Percentiles rank a stretch among this genome's conserved stretches.
Evolutionary conservation across 2,797 vertebrate species (phyloP).

Genomic region (Anguilla megastoma): DNA sequence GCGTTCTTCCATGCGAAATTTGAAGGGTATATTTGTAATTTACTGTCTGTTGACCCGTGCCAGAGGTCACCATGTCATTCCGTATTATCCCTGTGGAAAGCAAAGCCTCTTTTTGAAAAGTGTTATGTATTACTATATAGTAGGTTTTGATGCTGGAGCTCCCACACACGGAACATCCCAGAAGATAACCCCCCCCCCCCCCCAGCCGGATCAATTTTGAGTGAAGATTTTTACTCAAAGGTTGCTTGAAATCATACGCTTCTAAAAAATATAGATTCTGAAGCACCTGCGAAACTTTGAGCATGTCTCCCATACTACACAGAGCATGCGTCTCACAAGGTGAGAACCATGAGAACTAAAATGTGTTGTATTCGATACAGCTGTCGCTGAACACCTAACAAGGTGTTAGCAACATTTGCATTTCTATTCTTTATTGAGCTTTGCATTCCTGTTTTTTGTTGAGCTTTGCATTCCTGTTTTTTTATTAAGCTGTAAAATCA

Average conservation of each 20-base stretch:
- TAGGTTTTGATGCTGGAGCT: not conserved
- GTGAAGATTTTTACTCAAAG: not conserved
- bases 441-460: no score
- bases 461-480: no score
- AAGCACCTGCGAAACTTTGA: not conserved
- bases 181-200: not conserved
- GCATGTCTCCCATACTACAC: not conserved
- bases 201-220: not conserved
- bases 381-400: not conserved
- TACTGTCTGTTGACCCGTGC: not conserved
- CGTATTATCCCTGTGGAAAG: not conserved
- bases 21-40: not conserved
- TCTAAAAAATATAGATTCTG: not conserved
- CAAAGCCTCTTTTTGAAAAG: not conserved
- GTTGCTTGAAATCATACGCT: not conserved
- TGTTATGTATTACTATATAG: not conserved
- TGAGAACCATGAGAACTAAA: not conserved
- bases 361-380: not conserved
- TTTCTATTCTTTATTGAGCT: not conserved
- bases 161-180: not conserved
- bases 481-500: not conserved
- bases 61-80: no score
- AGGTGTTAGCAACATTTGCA: not conserved
- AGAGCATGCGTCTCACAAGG: not conserved
- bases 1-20: not conserved